Conservation (phyloP, 1,140 invertebrate genomes). For the Cardiocondyla obscurior region DNA sequence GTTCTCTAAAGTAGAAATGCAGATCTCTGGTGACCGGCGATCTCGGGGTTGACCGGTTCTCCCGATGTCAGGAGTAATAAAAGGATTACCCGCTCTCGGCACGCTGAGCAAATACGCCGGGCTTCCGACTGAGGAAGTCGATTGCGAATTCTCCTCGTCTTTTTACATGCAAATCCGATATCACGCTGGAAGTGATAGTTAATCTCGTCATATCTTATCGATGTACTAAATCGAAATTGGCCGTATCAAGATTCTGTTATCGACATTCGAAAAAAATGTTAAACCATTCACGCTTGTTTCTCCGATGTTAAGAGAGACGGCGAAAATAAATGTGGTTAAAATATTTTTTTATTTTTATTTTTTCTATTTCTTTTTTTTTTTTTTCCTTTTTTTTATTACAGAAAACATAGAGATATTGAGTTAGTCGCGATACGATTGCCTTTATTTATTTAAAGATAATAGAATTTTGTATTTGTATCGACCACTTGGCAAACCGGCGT, state of each 20-base stretch:
- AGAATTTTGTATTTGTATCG: neutral
- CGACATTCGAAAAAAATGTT: neutral
- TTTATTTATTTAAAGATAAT: neutral
- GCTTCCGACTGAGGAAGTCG: conserved; percentile 39
- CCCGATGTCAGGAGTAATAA: conserved; percentile 41
- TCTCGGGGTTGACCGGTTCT: conserved; percentile 52
- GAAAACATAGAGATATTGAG: neutral
- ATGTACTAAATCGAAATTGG: neutral
- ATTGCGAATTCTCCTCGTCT: conserved; percentile 38
- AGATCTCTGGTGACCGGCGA: conserved; percentile 58
- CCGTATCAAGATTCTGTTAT: neutral
- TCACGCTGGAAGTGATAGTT: conserved; percentile 16
- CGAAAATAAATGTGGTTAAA: neutral
- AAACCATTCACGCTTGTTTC: neutral
- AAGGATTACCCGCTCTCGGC: conserved; percentile 46
- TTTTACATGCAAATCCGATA: conserved; percentile 30
- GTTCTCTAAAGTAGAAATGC: conserved; percentile 56
- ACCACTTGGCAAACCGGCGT: neutral
- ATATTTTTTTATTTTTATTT: too few relatives aligned
- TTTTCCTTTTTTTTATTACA: neutral
- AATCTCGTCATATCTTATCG: conserved; percentile 31
- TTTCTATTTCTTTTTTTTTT: too few relatives aligned
- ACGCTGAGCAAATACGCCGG: conserved; percentile 45
- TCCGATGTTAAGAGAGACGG: neutral
- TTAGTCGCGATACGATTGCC: neutral